These are phyloP conservation scores for Anguilla japonica DNA, from an alignment of 2,113 vertebrate genomes.

Conservation along the genomic window DNA sequence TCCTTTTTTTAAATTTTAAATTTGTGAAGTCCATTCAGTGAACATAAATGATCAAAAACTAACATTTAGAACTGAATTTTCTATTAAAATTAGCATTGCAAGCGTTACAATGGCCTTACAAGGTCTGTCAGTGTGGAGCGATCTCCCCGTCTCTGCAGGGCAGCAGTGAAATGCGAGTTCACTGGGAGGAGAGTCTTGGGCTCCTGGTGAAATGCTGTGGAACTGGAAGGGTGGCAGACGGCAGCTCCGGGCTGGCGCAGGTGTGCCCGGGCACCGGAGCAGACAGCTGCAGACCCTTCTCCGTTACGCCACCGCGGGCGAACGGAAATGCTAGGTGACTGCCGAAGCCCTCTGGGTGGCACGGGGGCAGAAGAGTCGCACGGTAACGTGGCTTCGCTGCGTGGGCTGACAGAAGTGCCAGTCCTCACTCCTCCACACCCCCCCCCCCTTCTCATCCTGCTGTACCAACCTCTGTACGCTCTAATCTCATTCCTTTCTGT, in stretches of 20 bases:
- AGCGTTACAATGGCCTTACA: background rate
- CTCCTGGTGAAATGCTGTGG: background rate
- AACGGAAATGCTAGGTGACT: background rate
- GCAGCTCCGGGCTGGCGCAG: background rate
- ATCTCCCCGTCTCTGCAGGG: background rate
- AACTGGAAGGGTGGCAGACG: slow-evolving; percentile 1
- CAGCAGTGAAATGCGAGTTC: background rate
- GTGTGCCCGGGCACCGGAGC: background rate
- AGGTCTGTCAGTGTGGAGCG: background rate
- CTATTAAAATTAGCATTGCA: too few species aligned
- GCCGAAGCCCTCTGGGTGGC: background rate
- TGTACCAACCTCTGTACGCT: background rate
- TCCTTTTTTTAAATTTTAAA: background rate
- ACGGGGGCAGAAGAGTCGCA: background rate
- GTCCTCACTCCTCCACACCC: background rate
- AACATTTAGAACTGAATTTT: background rate
- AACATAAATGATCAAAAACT: background rate
- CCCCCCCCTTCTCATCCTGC: background rate
- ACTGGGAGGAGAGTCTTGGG: background rate
- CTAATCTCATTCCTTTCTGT: background rate
- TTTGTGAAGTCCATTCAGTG: background rate
- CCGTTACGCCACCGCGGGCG: background rate
- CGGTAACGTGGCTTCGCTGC: background rate
- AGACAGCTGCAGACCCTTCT: background rate
- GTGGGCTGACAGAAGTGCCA: background rate